These are phyloP conservation scores for Phocoena phocoena DNA, from an alignment of 2,113 vertebrate genomes.

Conservation along the genomic window DNA sequence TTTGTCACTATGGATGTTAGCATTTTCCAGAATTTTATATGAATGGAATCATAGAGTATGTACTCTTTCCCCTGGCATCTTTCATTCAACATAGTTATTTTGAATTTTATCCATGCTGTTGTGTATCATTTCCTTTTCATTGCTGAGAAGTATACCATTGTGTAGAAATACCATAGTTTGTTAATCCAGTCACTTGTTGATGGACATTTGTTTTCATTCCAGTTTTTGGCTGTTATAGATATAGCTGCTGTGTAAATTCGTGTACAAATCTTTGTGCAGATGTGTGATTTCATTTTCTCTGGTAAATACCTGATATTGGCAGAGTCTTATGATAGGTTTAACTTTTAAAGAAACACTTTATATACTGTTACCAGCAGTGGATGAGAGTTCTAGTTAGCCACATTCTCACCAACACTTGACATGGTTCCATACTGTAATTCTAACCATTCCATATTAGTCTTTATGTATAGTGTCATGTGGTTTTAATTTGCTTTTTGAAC, in stretches of 20 bases:
- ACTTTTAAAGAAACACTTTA: background rate
- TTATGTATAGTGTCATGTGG: background rate
- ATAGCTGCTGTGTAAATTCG: background rate
- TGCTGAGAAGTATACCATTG: background rate
- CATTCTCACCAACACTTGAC: background rate
- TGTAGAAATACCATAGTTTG: background rate
- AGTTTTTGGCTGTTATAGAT: slow-evolving; percentile 10
- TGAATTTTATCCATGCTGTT: background rate
- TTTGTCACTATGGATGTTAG: slow-evolving; percentile 28
- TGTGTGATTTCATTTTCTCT: background rate
- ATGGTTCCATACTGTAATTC: background rate
- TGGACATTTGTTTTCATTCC: background rate
- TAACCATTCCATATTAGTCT: background rate
- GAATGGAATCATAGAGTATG: background rate
- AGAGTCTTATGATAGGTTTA: background rate
- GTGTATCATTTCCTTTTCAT: slow-evolving; percentile 32
- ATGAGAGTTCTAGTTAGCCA: background rate
- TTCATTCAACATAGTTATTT: slow-evolving; percentile 36
- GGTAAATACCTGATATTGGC: background rate
- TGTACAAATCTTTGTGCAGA: background rate
- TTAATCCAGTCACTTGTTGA: background rate
- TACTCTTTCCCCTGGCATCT: background rate
- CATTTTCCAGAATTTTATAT: slow-evolving; percentile 21
- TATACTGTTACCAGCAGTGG: background rate
- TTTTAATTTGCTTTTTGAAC: background rate